phyloP scores from a whole-genome alignment of 1,140 invertebrate species.

The Daktulosphaira vitifoliae region DNA sequence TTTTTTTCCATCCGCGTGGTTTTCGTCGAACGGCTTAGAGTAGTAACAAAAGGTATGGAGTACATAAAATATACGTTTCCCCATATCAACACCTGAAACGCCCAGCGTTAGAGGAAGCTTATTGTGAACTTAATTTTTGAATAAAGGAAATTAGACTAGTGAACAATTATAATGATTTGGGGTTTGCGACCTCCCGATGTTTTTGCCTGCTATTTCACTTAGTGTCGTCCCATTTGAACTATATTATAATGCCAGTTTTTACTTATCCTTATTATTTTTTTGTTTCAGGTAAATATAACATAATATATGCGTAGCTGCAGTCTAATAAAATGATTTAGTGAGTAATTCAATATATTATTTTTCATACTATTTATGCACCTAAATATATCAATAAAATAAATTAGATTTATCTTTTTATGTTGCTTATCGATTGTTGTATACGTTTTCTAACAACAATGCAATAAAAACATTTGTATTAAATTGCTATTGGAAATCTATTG shows the following conservation, averaged over 20 bases:
- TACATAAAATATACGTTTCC: slow-evolving; percentile 18
- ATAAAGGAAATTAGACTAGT: not conserved
- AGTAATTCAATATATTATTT: not conserved
- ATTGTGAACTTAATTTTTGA: slow-evolving; percentile 9
- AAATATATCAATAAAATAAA: no score
- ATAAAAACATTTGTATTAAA: no score
- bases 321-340: no score
- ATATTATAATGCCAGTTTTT: no score
- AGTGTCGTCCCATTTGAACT: no score
- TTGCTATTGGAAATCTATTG: no score
- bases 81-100: not conserved
- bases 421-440: no score
- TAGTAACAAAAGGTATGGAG: slow-evolving; percentile 7
- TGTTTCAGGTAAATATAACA: slow-evolving; percentile 29
- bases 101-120: slow-evolving; percentile 18
- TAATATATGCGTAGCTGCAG: not conserved
- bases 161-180: slow-evolving; percentile 13
- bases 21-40: slow-evolving; percentile 16
- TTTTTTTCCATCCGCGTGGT: slow-evolving; percentile 11
- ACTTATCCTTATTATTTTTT: slow-evolving; percentile 6
- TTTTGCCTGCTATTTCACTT: no score
- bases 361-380: no score
- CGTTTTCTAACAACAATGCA: no score
- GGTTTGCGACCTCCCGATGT: not conserved
- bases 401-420: no score